Base-by-base conservation (phyloP, 2,113 vertebrate species). In the Myiagra hebetior region DNA sequence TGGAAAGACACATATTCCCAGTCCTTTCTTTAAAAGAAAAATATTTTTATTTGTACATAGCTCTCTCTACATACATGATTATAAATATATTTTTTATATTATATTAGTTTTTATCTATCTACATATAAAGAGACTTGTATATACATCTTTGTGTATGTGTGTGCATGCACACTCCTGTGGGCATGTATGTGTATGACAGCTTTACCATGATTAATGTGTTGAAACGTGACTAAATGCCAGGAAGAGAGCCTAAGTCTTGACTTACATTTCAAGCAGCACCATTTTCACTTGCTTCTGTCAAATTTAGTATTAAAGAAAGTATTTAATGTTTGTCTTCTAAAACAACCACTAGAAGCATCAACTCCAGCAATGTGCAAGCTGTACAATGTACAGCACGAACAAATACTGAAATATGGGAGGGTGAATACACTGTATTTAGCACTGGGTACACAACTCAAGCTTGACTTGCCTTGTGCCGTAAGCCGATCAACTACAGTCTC, bases 391-490 rank as follows among this genome's bases (percentile, higher is more conserved):
- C 4, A 75, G 19, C 18, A 17, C 6, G 15, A 14, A 35, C 6
- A 53, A 64, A 68, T 11, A 33, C 9, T 74, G 33, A 33, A 69
- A 37, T 27, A 42, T 1, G 11, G 21, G 16, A 4, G 18, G 21
- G 39, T 31, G 35, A 41, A 60, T 21, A 18, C 16, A 55, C 13
- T 2, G 0, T 8, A 18, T 31, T 42, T 21, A 46, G 37, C 31
- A 60, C 11, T 47, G 57, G 5, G 5, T 30, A 26, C 28, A 47
- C n/a, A 70, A 60, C 27, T n/a, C 23, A 41, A 53, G n/a, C n/a
- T 15, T 50, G 63, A 42, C 30, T 78, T 96, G 99, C 99, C 99
- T 98, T 99, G 99, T 91, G 98, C 97, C 24, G 79, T 97, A 60
- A 99, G 98, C 69, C 98, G 98, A 96, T 97, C 98, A 35, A 72